Evolutionary conservation across 2,888 invertebrate species (phyloP).

Genomic region (Antheraea yamamai): DNA sequence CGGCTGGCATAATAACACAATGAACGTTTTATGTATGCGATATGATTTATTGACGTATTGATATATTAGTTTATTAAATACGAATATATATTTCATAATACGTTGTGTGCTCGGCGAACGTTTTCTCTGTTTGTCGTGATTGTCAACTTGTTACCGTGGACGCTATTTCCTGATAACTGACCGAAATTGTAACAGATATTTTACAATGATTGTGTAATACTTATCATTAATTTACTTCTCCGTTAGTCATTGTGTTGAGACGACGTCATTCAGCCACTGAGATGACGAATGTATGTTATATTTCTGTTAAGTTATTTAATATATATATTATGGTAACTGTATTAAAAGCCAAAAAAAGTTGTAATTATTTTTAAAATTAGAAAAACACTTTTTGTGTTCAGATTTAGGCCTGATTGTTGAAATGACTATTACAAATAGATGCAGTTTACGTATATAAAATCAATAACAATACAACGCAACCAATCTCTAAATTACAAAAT

Average conservation of each 20-base stretch:
- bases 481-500: neutral
- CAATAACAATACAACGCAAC: neutral
- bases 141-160: neutral
- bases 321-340: neutral
- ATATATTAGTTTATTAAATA: neutral
- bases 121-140: neutral
- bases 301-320: neutral
- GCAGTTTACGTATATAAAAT: no score
- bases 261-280: neutral
- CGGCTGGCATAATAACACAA: no score
- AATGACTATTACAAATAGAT: no score
- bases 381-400: no score
- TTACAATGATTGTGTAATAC: neutral
- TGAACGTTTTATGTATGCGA: no score
- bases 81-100: neutral
- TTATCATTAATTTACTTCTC: neutral
- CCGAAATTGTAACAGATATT: constrained; percentile 2
- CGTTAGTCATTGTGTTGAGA: neutral
- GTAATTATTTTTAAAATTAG: no score
- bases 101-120: neutral
- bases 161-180: neutral
- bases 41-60: neutral
- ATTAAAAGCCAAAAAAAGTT: no score
- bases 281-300: neutral
- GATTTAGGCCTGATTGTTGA: no score